Percentiles rank a stretch among this genome's conserved stretches.
Evolutionary conservation across 2,888 invertebrate genomes (phyloP).

Genomic region (Drosophila fulvimacula): DNA sequence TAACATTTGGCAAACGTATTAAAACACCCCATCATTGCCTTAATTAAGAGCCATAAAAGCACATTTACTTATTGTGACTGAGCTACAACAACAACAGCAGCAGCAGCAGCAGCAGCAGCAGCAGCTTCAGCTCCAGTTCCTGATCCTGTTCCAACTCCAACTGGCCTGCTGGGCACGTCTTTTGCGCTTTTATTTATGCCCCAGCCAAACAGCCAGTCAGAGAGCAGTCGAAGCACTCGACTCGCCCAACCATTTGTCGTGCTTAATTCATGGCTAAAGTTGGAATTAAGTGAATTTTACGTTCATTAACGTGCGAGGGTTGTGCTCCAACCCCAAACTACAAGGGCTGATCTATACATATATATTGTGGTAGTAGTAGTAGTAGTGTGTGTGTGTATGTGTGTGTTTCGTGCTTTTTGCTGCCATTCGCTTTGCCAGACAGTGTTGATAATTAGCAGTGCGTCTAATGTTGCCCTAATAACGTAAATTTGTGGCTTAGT

Average conservation of each 20-base stretch:
- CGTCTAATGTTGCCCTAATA: conserved; percentile 77
- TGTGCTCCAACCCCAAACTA: conserved; percentile 40
- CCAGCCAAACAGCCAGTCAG: conserved; percentile 20
- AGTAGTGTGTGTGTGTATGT: not conserved
- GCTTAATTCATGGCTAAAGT: conserved; percentile 83
- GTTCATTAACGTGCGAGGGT: conserved; percentile 82
- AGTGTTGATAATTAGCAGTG: conserved; percentile 77
- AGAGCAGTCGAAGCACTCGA: conserved; percentile 23
- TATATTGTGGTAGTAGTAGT: not conserved
- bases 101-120: not conserved
- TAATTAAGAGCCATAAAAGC: conserved; percentile 85
- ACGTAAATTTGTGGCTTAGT: conserved; percentile 72
- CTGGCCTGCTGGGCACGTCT: conserved; percentile 60
- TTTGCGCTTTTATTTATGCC: conserved; percentile 73
- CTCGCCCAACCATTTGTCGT: conserved; percentile 68
- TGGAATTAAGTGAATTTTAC: conserved; percentile 84
- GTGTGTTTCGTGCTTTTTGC: conserved; percentile 25
- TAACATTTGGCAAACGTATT: conserved; percentile 84
- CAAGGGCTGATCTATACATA: not conserved
- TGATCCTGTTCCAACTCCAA: not conserved
- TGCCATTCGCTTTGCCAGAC: conserved; percentile 37
- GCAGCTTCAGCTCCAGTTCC: not conserved
- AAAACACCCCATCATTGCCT: conserved; percentile 85
- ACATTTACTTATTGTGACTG: conserved; percentile 83
- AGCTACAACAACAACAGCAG: not conserved